Base-by-base conservation (phyloP, 1,140 invertebrate genomes). In the Cryptotermes secundus region DNA sequence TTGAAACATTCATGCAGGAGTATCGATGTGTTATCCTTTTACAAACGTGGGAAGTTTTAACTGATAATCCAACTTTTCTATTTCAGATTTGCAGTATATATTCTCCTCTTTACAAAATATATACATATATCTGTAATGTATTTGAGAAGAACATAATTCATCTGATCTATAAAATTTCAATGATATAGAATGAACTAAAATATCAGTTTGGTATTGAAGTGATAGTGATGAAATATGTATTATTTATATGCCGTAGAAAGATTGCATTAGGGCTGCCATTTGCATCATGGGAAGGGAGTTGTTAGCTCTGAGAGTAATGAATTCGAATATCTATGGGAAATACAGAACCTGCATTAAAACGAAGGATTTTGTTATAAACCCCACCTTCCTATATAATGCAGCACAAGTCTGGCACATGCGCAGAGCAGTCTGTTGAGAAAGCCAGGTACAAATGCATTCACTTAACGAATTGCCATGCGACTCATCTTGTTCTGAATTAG, bases 161-260 rank as follows among this genome's bases (percentile, higher is more conserved):
- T 72, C 59, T 12, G 31, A 72, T 72, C n/a, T n/a, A 72, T 31
- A 72, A 72, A 72, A 72, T 72, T n/a, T 14, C 59, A 14, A 72
- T 1, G 9, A 72, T n/a, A 72, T 72, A 72, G n/a, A 72, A 31
- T 72, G n/a, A 72, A 72, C 59, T 72, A 72, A 72, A 72, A 72
- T 72, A 31, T 72, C 31, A 72, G 59, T 72, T 6, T 72, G 59
- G 59, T 14, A 31, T 72, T 72, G 59, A n/a, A 31, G n/a, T 26
- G 59, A 72, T 72, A 31, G 26, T 72, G n/a, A 72, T 72, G 59
- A 72, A 72, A 72, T 72, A 72, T 72, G 59, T 72, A 72, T 38
- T 38, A 38, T 49, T 49, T 22, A 19, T 22, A 19, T 72, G 59
- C 26, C n/a, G 26, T 72, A 72, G 59, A 72, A 72, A 31, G n/a